Base-by-base conservation (phyloP, 2,797 vertebrate species). In the Kryptolebias ocellatus region DNA sequence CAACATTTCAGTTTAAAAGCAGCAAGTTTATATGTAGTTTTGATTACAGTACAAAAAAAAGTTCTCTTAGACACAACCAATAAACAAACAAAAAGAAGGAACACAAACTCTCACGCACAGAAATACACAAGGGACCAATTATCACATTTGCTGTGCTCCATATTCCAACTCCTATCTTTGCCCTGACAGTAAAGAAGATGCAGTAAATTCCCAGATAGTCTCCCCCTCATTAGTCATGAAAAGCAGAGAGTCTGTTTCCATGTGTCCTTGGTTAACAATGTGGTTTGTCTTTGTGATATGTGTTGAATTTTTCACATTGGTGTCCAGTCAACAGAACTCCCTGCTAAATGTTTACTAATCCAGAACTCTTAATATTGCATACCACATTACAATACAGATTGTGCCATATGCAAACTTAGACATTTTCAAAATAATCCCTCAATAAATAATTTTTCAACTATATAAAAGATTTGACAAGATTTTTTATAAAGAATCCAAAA, bases 111-210 rank as follows among this genome's bases (percentile, higher is more conserved):
- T 45, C 56, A 51, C 63, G 88, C 86, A 16, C 9, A 50, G 29
- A 31, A n/a, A 60, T 16, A 20, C 59, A 20, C 59, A 20, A 14
- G 59, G 59, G 89, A 89, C 89, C 89, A 92, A 91, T 92, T 92
- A 92, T 86, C 87, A 82, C 75, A 74, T 84, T 87, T 84, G 75
- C 83, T 29, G 51, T 70, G 78, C 76, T 87, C 28, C 17, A 18
- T 49, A 34, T 20, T 50, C 29, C 16, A 47, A 10, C 83, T 54
- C 83, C 84, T 74, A 68, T 78, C 72, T 67, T 45, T 58, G n/a
- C 27, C 45, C 72, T 85, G 67, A 47, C 34, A 56, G 67, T 34
- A 29, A 52, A 52, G 58, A 34, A 52, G 49, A 66, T 60, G 54
- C 34, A 39, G 27, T 18, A 34, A 67, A 44, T 60, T 46, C 64